A percentile compares a stretch with the other conserved stretches of the same genome.
Evolutionary conservation across 2,113 vertebrate genomes (phyloP).

Genomic region (Phodopus roborovskii): DNA sequence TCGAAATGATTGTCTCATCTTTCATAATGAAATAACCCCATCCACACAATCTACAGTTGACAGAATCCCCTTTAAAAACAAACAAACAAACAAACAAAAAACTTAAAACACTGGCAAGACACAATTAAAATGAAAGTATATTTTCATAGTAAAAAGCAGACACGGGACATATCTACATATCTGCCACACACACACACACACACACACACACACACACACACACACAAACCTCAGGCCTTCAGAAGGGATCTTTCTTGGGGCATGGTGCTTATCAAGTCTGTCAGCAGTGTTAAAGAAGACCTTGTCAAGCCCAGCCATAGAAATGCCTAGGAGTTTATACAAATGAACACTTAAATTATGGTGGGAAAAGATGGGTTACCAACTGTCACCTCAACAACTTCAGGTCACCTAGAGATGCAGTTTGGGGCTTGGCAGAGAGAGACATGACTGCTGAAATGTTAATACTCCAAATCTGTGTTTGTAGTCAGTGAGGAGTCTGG

Average conservation of each 20-base stretch:
- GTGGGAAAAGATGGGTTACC: neutral
- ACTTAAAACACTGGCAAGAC: constrained; percentile 36
- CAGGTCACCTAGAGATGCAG: neutral
- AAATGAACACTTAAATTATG: constrained; percentile 22
- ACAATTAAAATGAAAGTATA: constrained; percentile 41
- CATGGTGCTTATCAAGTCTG: constrained; percentile 12
- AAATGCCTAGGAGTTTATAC: constrained; percentile 18
- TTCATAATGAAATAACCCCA: neutral
- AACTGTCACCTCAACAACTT: neutral
- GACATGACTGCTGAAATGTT: neutral
- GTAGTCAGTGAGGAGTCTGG: neutral
- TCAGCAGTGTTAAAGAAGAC: constrained; percentile 40
- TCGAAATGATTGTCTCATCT: constrained; percentile 56
- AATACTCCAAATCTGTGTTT: neutral
- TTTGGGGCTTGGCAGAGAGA: neutral
- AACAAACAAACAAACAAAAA: neutral
- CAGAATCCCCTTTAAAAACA: neutral
- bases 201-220: neutral
- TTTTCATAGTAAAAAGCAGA: constrained; percentile 21
- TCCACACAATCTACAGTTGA: neutral
- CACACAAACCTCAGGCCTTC: neutral
- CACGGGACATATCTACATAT: neutral
- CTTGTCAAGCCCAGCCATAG: constrained; percentile 10
- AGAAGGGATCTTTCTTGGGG: constrained; percentile 44
- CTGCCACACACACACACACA: too few relatives aligned